Percentiles rank a stretch among this genome's conserved stretches.
Evolutionary conservation across 2,797 vertebrate species (phyloP).

Genomic region (Taeniopygia guttata): DNA sequence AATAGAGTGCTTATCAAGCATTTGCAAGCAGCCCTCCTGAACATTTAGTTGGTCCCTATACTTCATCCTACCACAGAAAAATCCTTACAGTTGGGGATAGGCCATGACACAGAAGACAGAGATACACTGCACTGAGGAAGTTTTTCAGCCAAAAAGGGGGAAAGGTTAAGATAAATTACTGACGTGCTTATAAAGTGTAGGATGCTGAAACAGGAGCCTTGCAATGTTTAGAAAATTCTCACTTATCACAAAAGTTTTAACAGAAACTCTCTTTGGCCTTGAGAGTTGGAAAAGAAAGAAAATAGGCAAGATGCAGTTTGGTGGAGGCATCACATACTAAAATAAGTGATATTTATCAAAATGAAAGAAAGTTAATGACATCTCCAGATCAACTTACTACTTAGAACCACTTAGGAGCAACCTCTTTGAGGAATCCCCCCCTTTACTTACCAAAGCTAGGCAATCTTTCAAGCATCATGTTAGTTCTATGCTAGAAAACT

Average conservation of each 20-base stretch:
- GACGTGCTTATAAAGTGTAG: neutral
- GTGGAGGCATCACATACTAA: neutral
- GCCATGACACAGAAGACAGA: neutral
- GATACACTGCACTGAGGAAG: neutral
- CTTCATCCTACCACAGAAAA: neutral
- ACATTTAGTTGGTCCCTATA: neutral
- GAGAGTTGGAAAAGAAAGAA: neutral
- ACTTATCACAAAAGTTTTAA: neutral
- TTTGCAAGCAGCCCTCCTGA: neutral
- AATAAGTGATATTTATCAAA: neutral
- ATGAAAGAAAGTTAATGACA: neutral
- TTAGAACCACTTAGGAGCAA: neutral
- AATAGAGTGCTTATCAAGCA: neutral
- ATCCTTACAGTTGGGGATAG: neutral
- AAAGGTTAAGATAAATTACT: neutral
- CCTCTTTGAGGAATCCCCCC: neutral
- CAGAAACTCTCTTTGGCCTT: neutral
- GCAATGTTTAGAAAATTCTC: neutral
- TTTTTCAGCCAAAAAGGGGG: neutral
- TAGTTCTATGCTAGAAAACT: neutral
- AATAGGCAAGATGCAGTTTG: neutral
- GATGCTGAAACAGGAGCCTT: neutral
- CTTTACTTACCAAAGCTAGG: neutral
- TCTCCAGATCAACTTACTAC: neutral
- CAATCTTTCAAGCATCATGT: neutral